Conservation (phyloP, 2,797 vertebrate species). For the Epinephelus malabaricus region DNA sequence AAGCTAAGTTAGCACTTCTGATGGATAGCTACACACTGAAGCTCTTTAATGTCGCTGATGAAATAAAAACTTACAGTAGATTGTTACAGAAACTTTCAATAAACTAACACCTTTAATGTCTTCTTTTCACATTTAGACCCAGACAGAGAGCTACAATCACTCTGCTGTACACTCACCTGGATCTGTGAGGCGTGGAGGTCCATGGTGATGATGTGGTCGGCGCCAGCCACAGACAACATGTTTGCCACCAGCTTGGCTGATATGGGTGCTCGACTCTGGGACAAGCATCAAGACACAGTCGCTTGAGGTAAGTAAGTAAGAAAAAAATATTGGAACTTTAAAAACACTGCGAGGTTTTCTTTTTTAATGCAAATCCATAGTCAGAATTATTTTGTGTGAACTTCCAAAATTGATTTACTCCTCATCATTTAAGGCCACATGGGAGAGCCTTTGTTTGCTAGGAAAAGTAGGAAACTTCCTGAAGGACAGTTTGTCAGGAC, state of each 20-base stretch:
- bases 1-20: too few relatives aligned
- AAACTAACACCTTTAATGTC: accelerated
- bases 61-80: background rate
- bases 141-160: too few relatives aligned
- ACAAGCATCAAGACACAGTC: slow-evolving; percentile 51
- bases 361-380: background rate
- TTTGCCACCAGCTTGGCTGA: slow-evolving; percentile 97
- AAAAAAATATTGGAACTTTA: background rate
- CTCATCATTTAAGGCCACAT: too few relatives aligned
- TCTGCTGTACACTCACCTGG: slow-evolving; percentile 84
- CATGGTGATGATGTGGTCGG: slow-evolving; percentile 98
- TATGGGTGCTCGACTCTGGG: slow-evolving; percentile 93
- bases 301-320: slow-evolving; percentile 9
- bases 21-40: too few relatives aligned
- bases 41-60: too few relatives aligned
- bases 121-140: background rate
- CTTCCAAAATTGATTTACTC: background rate
- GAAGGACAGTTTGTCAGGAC: background rate
- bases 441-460: too few relatives aligned
- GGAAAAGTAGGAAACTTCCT: too few relatives aligned
- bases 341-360: background rate
- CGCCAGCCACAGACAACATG: slow-evolving; percentile 95
- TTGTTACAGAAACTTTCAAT: too few relatives aligned
- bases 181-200: slow-evolving; percentile 97
- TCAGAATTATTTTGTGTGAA: background rate